Percentiles rank a stretch among this genome's conserved stretches.
phyloP scores from a whole-genome alignment of 2,797 vertebrate genomes.

The Ciconia nigra region DNA sequence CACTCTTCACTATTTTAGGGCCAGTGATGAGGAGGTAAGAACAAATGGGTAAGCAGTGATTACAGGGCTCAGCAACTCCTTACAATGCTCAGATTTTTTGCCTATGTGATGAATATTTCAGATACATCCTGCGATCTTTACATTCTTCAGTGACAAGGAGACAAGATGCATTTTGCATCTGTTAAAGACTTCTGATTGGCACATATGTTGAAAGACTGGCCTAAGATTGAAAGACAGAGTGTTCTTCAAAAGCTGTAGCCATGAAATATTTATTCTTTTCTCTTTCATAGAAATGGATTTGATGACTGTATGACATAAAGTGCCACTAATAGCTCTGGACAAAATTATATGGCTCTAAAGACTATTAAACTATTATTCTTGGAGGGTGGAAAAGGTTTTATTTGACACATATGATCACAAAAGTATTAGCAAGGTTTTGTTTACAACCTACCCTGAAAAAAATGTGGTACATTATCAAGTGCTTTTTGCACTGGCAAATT shows the following conservation, averaged over 20 bases:
- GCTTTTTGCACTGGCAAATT: not conserved
- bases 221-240: slow-evolving; percentile 64
- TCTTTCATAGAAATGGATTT: slow-evolving; percentile 67
- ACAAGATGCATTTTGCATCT: slow-evolving; percentile 71
- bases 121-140: slow-evolving; percentile 62
- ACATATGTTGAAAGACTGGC: slow-evolving; percentile 65
- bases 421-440: slow-evolving; percentile 42
- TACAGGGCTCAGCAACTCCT: slow-evolving; percentile 36
- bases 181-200: slow-evolving; percentile 74
- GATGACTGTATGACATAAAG: slow-evolving; percentile 67
- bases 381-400: slow-evolving; percentile 31
- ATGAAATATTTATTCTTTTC: slow-evolving; percentile 77
- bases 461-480: not conserved
- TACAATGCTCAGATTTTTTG: slow-evolving; percentile 38
- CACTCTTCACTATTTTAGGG: not conserved
- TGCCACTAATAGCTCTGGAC: slow-evolving; percentile 70
- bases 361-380: slow-evolving; percentile 69
- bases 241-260: slow-evolving; percentile 65
- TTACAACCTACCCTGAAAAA: slow-evolving; percentile 4
- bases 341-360: slow-evolving; percentile 66
- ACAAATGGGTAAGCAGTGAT: not conserved
- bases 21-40: not conserved
- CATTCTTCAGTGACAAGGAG: slow-evolving; percentile 73
- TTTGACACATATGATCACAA: slow-evolving; percentile 53
- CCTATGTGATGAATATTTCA: slow-evolving; percentile 74